Base-by-base conservation (phyloP, 2,888 invertebrate species). In the Diabrotica balteata region DNA sequence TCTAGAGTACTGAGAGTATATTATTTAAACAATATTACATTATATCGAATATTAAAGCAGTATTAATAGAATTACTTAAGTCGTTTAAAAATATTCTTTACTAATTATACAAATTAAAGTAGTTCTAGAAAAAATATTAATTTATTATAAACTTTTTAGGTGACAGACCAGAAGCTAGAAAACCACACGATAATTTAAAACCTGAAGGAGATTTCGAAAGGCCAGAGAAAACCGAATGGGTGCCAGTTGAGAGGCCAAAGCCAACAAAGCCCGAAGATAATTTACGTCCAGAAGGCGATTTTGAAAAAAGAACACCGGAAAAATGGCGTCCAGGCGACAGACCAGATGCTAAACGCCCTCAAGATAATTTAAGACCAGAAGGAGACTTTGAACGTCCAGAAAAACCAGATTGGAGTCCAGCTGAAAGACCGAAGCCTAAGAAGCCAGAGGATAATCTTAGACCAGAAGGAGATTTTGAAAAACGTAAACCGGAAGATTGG, bases 201-300 rank as follows among this genome's bases (percentile, higher is more conserved):
- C 84, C 88, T 0, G 68, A 82, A 70, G 83, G 83, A 59, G 86
- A 86, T 4, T 85, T 87, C 64, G 85, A 85, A 63, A 77, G 84
- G 52, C 83, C 49, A 22, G 69, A 79, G 1, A 86, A 84, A 69
- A 82, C 83, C 73, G 80, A 87, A 47, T 85, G 82, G 7, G 81
- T 77, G 10, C 85, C 85, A 1, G 83, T 79, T 22, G 85, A 86
- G 69, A 81, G 84, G 74, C 76, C 85, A 62, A 66, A 62, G n/a
- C 72, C 64, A 32, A 76, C 58, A 10, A 69, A 68, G 67, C 76
- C 72, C 32, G 82, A 84, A 63, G 86, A 89, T 64, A 88, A 88
- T 74, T 74, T 88, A 0, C 80, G 77, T 10, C 86, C 87, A 0
- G 82, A 89, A 80, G 90, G 90, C 1, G 86, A 88, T 6, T 88